These are phyloP conservation scores for Autographa pulchrina DNA, from an alignment of 2,888 invertebrate species.

Conservation along the genomic window DNA sequence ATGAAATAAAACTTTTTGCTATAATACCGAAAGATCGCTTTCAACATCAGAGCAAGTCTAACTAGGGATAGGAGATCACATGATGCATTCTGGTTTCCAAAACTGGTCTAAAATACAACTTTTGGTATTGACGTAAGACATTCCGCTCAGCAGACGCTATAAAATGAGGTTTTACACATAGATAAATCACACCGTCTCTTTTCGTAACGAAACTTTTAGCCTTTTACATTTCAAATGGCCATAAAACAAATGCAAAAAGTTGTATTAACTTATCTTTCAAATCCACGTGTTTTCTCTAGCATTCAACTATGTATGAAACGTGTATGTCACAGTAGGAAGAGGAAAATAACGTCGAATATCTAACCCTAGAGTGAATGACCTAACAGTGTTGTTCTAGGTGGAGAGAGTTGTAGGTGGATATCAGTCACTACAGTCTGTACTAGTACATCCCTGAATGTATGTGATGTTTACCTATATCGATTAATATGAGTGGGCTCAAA, in stretches of 20 bases:
- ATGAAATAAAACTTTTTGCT: not conserved
- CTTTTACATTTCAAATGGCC: not conserved
- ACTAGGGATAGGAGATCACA: not conserved
- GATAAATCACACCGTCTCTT: not conserved
- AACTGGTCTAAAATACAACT: constrained; percentile 4
- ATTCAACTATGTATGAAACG: not conserved
- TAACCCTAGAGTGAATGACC: not conserved
- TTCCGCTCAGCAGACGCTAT: not conserved
- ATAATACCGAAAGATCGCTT: not conserved
- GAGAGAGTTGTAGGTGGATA: not conserved
- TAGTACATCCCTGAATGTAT: too few species aligned
- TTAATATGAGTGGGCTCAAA: too few species aligned
- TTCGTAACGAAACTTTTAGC: not conserved
- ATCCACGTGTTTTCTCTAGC: not conserved
- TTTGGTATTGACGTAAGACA: constrained; percentile 2
- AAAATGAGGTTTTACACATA: not conserved
- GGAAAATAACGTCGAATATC: not conserved
- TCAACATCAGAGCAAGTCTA: not conserved
- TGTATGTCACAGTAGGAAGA: not conserved
- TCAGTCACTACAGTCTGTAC: not conserved
- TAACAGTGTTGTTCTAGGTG: not conserved
- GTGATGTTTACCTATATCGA: too few species aligned
- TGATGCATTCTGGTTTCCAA: constrained; percentile 2
- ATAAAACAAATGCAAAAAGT: too few species aligned
- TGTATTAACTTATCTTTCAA: too few species aligned